Percentiles rank a stretch among this genome's conserved stretches.
phyloP scores from a whole-genome alignment of 2,113 vertebrate genomes.

The Gallinago media region DNA sequence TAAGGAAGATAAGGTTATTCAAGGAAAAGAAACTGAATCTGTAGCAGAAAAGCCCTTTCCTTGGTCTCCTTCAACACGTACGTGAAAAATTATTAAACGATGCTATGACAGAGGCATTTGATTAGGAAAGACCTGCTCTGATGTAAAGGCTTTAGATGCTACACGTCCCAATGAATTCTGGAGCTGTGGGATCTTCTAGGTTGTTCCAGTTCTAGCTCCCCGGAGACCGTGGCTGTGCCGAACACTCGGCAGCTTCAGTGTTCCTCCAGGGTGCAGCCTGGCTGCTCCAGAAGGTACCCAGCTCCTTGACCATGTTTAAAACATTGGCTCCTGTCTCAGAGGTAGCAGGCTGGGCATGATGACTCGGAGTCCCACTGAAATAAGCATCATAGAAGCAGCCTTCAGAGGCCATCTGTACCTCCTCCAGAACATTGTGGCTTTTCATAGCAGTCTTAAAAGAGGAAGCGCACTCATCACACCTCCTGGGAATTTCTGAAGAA shows the following conservation, averaged over 20 bases:
- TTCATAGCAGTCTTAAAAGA: neutral
- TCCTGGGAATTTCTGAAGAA: conserved; percentile 26
- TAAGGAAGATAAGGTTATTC: neutral
- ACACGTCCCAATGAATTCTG: neutral
- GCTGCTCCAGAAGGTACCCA: conserved; percentile 2
- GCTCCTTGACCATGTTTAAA: neutral
- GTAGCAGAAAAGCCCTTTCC: neutral
- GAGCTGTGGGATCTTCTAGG: neutral
- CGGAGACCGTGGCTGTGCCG: neutral
- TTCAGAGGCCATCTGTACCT: conserved; percentile 35
- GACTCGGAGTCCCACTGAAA: neutral
- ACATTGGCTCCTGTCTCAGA: conserved; percentile 3
- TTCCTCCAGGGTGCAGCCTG: neutral
- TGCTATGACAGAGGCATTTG: neutral
- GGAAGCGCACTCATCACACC: neutral
- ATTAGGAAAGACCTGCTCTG: neutral
- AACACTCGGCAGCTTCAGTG: neutral
- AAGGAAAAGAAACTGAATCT: neutral
- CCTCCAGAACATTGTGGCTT: neutral
- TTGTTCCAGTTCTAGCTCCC: neutral
- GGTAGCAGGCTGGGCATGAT: neutral
- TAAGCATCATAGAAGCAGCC: neutral
- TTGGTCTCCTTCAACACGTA: neutral
- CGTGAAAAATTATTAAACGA: neutral
- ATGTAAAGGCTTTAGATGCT: neutral